Percentiles rank a stretch among this genome's conserved stretches.
These are phyloP conservation scores for Eurosta solidaginis DNA, from an alignment of 1,140 invertebrate genomes.

Conservation along the genomic window DNA sequence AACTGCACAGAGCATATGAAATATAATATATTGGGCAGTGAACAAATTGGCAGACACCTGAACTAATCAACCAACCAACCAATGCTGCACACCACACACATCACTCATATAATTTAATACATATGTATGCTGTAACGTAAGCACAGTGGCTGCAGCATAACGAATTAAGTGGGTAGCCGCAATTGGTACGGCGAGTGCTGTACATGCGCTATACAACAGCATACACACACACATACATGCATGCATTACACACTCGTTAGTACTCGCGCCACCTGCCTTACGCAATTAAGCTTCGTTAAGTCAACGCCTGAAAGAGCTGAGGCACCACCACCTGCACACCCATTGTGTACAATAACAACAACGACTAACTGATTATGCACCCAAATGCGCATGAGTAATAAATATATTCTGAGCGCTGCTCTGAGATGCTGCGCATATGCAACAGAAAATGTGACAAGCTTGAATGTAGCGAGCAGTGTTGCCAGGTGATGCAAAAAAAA, in stretches of 20 bases:
- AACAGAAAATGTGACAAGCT: background rate
- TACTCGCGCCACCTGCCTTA: slow-evolving; percentile 7
- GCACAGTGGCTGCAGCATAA: slow-evolving; percentile 2
- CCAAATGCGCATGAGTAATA: slow-evolving; percentile 25
- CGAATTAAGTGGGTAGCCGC: too few species aligned
- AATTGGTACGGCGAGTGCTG: too few species aligned
- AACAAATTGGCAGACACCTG: slow-evolving; percentile 1
- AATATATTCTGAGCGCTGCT: background rate
- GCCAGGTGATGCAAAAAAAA: too few species aligned
- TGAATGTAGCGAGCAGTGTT: too few species aligned
- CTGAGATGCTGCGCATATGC: background rate
- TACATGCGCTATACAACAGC: background rate
- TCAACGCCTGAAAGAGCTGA: slow-evolving; percentile 18
- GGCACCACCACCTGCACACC: background rate
- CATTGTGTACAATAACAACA: background rate
- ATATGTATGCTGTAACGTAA: slow-evolving; percentile 3
- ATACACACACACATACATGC: background rate
- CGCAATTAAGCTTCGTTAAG: slow-evolving; percentile 27
- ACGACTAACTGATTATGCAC: background rate
- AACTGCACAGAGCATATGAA: background rate
- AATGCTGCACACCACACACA: background rate
- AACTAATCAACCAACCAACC: background rate
- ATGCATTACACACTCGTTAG: background rate
- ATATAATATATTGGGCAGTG: background rate
- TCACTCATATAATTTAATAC: background rate